phyloP scores from a whole-genome alignment of 2,113 vertebrate species.

The Trogon melanurus region DNA sequence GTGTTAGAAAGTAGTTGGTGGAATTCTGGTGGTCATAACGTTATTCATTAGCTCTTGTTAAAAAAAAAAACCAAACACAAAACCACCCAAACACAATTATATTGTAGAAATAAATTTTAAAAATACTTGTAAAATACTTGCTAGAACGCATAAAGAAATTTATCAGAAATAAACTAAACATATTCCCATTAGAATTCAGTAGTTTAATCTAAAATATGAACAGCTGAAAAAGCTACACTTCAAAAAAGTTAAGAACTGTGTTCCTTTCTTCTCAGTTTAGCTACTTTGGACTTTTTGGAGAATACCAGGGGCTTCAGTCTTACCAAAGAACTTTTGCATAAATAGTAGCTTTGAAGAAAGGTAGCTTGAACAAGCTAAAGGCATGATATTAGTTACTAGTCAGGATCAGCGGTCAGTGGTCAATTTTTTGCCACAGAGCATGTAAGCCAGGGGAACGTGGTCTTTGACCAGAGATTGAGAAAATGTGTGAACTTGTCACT shows the following conservation, averaged over 20 bases:
- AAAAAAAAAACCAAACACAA: neutral
- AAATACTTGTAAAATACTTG: neutral
- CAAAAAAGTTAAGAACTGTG: slow-evolving; percentile 8
- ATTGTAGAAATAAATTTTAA: neutral
- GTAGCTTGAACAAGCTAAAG: neutral
- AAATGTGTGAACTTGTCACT: neutral
- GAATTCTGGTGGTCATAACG: neutral
- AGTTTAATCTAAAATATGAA: neutral
- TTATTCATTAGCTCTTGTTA: neutral
- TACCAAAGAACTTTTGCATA: neutral
- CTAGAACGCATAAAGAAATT: neutral
- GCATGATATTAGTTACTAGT: neutral
- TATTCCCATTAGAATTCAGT: neutral
- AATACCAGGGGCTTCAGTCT: neutral
- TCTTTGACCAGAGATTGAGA: neutral
- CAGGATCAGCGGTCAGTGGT: neutral
- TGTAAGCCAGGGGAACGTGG: neutral
- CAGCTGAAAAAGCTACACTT: neutral
- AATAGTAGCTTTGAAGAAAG: slow-evolving; percentile 3
- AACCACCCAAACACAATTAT: neutral
- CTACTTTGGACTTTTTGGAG: neutral
- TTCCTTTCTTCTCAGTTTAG: slow-evolving; percentile 11
- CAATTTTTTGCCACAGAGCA: neutral
- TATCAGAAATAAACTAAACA: neutral
- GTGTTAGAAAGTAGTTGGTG: neutral